Conservation (phyloP, 2,888 invertebrate species). For the Clanis bilineata region DNA sequence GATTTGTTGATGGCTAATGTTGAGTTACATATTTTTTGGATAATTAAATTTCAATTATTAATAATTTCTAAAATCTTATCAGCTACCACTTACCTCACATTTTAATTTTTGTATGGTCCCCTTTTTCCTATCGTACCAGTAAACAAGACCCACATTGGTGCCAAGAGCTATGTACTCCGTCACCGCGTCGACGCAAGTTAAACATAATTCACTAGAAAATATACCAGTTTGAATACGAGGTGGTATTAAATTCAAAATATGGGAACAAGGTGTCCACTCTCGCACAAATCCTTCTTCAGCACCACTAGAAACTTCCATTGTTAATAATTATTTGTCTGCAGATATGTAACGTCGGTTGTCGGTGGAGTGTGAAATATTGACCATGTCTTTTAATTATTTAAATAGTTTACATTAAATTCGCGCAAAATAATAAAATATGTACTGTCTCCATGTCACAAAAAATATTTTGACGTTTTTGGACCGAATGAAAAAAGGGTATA, state of each 20-base stretch:
- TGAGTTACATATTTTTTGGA: no score
- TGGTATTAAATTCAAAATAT: slow-evolving; percentile 89
- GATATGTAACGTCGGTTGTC: slow-evolving; percentile 9
- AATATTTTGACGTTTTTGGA: slow-evolving; percentile 6
- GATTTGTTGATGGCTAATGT: no score
- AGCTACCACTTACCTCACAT: slow-evolving; percentile 87
- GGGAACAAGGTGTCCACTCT: slow-evolving; percentile 91
- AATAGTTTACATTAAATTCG: slow-evolving; percentile 22
- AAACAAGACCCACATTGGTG: slow-evolving; percentile 92
- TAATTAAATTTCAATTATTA: no score
- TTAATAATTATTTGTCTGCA: slow-evolving; percentile 21
- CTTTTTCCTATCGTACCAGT: slow-evolving; percentile 92
- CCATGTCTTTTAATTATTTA: slow-evolving; percentile 27
- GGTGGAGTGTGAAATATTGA: slow-evolving; percentile 24
- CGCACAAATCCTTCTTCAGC: slow-evolving; percentile 81
- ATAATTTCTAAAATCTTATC: slow-evolving; percentile 23
- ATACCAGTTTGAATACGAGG: slow-evolving; percentile 87
- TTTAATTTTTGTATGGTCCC: slow-evolving; percentile 89
- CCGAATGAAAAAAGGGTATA: not conserved
- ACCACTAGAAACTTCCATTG: slow-evolving; percentile 70
- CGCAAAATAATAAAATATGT: slow-evolving; percentile 28
- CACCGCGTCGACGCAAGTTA: slow-evolving; percentile 93
- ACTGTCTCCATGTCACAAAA: slow-evolving; percentile 22
- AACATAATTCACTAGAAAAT: slow-evolving; percentile 87
- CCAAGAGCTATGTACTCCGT: slow-evolving; percentile 92